Evolutionary conservation across 2,888 invertebrate genomes (phyloP).

Genomic region (Microchrysa polita): DNA sequence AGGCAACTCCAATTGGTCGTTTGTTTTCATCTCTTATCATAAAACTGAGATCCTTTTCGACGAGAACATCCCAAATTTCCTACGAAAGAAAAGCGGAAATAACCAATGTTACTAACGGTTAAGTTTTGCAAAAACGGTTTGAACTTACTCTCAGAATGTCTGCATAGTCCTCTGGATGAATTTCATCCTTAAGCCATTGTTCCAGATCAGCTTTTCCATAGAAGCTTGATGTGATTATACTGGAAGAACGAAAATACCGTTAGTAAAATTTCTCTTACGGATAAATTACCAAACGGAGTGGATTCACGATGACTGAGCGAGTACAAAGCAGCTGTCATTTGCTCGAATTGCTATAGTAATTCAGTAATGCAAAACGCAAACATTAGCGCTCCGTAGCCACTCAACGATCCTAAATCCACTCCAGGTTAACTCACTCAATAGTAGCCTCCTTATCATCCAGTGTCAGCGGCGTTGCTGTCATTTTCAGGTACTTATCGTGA

Average conservation of each 20-base stretch:
- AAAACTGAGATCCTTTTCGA: conserved; percentile 79
- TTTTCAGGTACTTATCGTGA: conserved; percentile 58
- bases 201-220: conserved; percentile 88
- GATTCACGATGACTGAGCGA: too few species aligned
- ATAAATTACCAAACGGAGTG: too few species aligned
- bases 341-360: too few species aligned
- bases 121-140: not conserved
- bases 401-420: too few species aligned
- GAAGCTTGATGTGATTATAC: conserved; percentile 86
- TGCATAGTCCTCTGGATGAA: conserved; percentile 74
- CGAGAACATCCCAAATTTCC: conserved; percentile 75
- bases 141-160: conserved; percentile 69
- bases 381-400: too few species aligned
- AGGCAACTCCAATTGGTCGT: conserved; percentile 72
- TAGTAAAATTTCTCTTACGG: conserved; percentile 8
- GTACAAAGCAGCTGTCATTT: too few species aligned
- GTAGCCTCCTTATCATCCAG: conserved; percentile 72
- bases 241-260: conserved; percentile 59
- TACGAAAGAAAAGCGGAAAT: conserved; percentile 47
- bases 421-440: conserved; percentile 72
- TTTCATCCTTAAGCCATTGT: conserved; percentile 77
- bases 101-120: too few species aligned
- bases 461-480: conserved; percentile 58
- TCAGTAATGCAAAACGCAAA: too few species aligned
- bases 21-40: conserved; percentile 70